Evolutionary conservation across 2,797 vertebrate genomes (phyloP).

Genomic region (Phaenicophaeus curvirostris): DNA sequence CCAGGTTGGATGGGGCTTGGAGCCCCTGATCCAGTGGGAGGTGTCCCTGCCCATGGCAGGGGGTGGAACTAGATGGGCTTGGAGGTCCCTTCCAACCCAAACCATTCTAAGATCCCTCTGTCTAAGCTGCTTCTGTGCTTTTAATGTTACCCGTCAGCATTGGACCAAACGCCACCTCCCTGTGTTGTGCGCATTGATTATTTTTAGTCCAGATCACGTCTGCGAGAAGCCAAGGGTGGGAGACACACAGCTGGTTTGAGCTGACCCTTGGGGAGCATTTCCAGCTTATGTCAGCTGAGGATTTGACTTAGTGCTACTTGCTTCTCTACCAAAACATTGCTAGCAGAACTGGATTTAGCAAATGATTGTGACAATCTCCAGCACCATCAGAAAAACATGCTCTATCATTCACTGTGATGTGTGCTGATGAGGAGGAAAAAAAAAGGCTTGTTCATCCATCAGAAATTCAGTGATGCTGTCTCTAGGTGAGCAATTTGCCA

Average conservation of each 20-base stretch:
- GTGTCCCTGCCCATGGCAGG: too few species aligned
- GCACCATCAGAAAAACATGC: constrained; percentile 38
- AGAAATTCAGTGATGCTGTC: constrained; percentile 34
- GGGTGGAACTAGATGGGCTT: too few species aligned
- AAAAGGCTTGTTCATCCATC: constrained; percentile 63
- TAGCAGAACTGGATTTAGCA: background rate
- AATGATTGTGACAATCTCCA: constrained; percentile 13
- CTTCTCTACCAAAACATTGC: background rate
- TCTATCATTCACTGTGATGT: constrained; percentile 61
- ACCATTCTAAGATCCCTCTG: too few species aligned
- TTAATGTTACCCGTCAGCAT: fast-evolving
- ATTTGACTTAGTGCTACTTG: background rate
- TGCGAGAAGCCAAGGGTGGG: background rate
- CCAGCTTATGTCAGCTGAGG: background rate
- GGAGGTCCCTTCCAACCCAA: too few species aligned
- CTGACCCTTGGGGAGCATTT: background rate
- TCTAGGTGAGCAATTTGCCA: constrained; percentile 62
- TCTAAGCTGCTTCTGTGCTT: fast-evolving
- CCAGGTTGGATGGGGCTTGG: too few species aligned
- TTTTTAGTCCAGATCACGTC: background rate
- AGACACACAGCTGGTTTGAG: background rate
- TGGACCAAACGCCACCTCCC: fast-evolving
- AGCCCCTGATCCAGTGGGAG: too few species aligned
- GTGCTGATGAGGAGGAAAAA: constrained; percentile 43
- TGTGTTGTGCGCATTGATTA: fast-evolving